Conservation (phyloP, 2,888 invertebrate genomes). For the Athalia circularis region DNA sequence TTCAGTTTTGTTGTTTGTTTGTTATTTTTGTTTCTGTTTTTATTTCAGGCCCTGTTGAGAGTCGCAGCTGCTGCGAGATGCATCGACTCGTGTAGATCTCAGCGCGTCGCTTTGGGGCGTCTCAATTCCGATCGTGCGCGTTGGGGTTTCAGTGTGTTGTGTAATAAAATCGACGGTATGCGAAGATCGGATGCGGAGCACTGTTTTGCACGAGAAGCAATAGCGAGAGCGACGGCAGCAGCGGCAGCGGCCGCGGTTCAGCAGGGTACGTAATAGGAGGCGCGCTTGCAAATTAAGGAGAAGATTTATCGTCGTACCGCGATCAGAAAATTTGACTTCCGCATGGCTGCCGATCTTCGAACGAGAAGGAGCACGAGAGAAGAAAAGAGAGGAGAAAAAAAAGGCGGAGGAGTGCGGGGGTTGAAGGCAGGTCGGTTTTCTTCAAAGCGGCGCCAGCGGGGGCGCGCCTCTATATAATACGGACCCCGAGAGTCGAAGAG, state of each 20-base stretch:
- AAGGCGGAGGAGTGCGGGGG: background rate
- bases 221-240: background rate
- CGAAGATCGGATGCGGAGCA: too few species aligned
- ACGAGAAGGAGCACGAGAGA: background rate
- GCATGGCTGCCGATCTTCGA: slow-evolving; percentile 48
- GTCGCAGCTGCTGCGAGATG: too few species aligned
- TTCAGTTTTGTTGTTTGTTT: too few species aligned
- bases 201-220: background rate
- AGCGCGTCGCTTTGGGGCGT: too few species aligned
- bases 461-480: slow-evolving; percentile 35
- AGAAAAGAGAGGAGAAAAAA: background rate
- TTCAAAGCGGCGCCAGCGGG: slow-evolving; percentile 44
- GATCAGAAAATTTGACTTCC: slow-evolving; percentile 57
- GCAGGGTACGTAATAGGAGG: background rate
- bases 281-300: slow-evolving; percentile 24
- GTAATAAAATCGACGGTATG: too few species aligned
- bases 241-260: background rate
- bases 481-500: slow-evolving; percentile 15
- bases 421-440: slow-evolving; percentile 32
- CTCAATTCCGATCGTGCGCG: too few species aligned
- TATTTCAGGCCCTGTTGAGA: too few species aligned
- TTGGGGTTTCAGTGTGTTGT: too few species aligned
- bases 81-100: too few species aligned
- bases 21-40: too few species aligned
- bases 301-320: slow-evolving; percentile 35